Evolutionary conservation across 64 coral and sea anemone species (phyloP), one percentile per base, ranked within the genome.

Genomic region (Pachyseris speciosa): DNA sequence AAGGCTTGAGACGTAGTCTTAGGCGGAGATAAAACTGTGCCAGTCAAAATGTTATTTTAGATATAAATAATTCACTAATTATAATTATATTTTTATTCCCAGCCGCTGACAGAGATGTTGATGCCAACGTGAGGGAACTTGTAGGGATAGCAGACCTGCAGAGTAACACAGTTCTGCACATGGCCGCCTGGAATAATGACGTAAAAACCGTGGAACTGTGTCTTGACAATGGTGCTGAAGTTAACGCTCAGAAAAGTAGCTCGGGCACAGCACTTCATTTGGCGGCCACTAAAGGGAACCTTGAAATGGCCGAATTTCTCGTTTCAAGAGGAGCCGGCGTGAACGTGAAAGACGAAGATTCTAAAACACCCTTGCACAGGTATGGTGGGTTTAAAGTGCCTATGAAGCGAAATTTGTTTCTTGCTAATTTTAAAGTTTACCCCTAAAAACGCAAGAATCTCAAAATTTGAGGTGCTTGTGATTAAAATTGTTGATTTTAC

Each of bases 301-400:
- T 91, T n/a, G 88, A 91, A 19, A 44, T 91, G 33, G 64, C n/a
- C 2, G 68, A 83, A 20, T 36, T 83, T 1, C 41, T 91, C 2
- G 26, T 91, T 10, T 20, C 44, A 83, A 17, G 43, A 44, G 61
- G 75, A n/a, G 75, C 75, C 0, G 22, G 17, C 40, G 19, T 72
- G 16, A 36, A 83, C 44, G 15, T 17, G 16, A 91, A 39, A 83
- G 68, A 91, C 88, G 70, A 7, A 9, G 24, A 68, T 3, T 64
- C 75, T 2, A 66, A 91, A 47, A 83, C 88, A 2, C 88, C 88
- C 0, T 43, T 91, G 2, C 88, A 91, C 45, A 70, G 28, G 88
- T 91, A n/a, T n/a, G n/a, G n/a, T n/a, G n/a, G n/a, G n/a, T n/a
- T n/a, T n/a, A n/a, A n/a, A n/a, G n/a, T n/a, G n/a, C n/a, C n/a